Conservation (phyloP, 1,140 invertebrate genomes). For the Nebria ingens region DNA sequence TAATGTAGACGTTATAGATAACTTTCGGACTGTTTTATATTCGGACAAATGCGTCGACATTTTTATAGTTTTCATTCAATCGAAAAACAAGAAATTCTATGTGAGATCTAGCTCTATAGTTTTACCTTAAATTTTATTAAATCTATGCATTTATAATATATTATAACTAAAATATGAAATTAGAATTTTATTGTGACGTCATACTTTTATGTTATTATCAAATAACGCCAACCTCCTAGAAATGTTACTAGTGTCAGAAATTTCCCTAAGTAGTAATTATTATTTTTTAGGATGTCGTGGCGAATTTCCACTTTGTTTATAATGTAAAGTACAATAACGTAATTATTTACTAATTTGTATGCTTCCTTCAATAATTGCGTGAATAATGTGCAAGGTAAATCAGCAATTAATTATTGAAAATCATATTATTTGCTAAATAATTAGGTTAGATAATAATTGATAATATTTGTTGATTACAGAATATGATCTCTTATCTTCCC, state of each 20-base stretch:
- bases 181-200: too few species aligned
- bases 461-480: conserved; percentile 1
- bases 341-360: neutral
- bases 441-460: neutral
- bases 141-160: too few species aligned
- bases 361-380: neutral
- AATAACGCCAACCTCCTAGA: neutral
- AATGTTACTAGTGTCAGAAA: neutral
- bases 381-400: conserved; percentile 5
- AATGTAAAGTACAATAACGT: neutral
- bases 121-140: too few species aligned
- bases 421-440: neutral
- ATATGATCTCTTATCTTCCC: conserved; percentile 1
- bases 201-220: too few species aligned
- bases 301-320: conserved; percentile 5
- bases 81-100: too few species aligned
- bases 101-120: too few species aligned
- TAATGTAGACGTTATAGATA: too few species aligned
- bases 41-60: too few species aligned
- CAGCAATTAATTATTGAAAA: neutral
- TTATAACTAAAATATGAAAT: too few species aligned
- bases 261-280: neutral
- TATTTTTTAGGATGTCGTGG: conserved; percentile 2
- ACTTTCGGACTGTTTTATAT: too few species aligned
- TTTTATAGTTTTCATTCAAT: too few species aligned